Evolutionary conservation across 2,888 invertebrate genomes (phyloP).

Genomic region (Leptopterna dolabrata): DNA sequence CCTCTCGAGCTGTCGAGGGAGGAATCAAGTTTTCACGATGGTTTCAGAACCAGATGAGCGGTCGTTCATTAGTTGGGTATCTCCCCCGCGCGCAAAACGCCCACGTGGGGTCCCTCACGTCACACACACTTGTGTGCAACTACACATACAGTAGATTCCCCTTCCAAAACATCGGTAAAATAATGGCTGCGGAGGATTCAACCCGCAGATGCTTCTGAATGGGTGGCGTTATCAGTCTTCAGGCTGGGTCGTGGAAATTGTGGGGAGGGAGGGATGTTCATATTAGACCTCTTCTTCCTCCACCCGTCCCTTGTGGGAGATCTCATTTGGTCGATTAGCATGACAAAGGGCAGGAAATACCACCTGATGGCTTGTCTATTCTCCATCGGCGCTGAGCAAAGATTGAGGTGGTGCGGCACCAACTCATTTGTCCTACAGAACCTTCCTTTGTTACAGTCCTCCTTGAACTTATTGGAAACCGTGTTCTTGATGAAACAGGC

Average conservation of each 20-base stretch:
- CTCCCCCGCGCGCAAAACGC: background rate
- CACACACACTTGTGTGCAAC: background rate
- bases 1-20: background rate
- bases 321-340: conserved; percentile 9
- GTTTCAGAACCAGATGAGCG: background rate
- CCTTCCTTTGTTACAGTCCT: background rate
- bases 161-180: background rate
- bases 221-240: background rate
- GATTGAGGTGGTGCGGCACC: background rate
- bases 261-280: background rate
- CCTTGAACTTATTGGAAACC: background rate
- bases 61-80: background rate
- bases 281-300: background rate
- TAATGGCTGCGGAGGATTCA: background rate
- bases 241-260: background rate
- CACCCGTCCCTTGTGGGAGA: background rate
- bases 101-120: background rate
- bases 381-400: background rate
- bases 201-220: background rate
- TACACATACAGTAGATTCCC: background rate
- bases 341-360: conserved; percentile 9
- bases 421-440: background rate
- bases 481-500: too few relatives aligned
- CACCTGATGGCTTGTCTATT: background rate
- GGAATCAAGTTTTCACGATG: background rate